Base-by-base conservation (phyloP, 2,797 vertebrate species). In the Tinamus major region DNA sequence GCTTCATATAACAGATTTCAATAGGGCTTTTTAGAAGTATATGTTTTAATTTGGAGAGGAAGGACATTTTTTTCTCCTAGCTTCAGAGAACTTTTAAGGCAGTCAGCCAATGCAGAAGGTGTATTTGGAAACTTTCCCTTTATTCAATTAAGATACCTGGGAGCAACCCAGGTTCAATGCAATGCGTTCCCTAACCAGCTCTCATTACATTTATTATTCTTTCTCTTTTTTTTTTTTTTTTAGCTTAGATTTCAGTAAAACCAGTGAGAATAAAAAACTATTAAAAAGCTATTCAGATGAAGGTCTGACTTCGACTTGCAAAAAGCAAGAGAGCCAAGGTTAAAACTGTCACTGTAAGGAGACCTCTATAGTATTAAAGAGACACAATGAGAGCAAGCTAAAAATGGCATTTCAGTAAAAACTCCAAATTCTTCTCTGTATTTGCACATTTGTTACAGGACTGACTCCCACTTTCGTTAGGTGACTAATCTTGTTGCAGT, bases 51-150 rank as follows among this genome's bases (percentile, higher is more conserved):
- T 69, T 89, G 55, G 70, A 92, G 63, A 95, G 31, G 67, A 89
- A 94, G 8, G 10, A 85, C 19, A 49, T 61, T 61, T 74, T 61
- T 27, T 77, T 70, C 65, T 77, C 77, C 62, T 63, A 58, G 64
- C 55, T 93, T 81, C 56, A 89, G 82, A 81, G 59, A 74, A 91
- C 58, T 89, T 92, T 44, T 63, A 63, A 64, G 86, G 79, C 77
- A 83, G 58, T 44, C 51, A 35, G 83, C 79, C 89, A 91, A 56
- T 44, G 79, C 17, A 87, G 79, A 93, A 96, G 74, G 72, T 95
- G 71, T 91, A 81, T 91, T 96, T 96, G 92, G 93, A 95, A 93
- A 51, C 68, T 72, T 93, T 96, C 92, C 90, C 68, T 95, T 92
- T 91, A 79, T 95, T 94, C 93, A 96, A 91, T 95, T 95, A 96